Conservation (phyloP, 2,888 invertebrate species). For the Apodemia zela region DNA sequence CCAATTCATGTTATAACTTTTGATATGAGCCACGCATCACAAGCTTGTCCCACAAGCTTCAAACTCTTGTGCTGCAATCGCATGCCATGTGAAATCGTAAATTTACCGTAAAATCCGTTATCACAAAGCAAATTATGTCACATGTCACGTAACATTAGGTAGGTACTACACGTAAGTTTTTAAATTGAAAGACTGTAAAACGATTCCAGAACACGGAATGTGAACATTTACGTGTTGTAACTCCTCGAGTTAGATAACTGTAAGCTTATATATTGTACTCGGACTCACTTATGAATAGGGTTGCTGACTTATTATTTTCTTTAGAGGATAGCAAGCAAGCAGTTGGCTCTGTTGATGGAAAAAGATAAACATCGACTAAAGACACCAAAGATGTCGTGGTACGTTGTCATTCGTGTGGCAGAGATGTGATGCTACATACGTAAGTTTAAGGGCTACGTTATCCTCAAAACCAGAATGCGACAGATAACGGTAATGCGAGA, state of each 20-base stretch:
- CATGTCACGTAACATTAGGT: slow-evolving; percentile 3
- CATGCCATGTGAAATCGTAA: background rate
- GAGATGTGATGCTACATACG: no score
- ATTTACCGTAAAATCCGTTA: background rate
- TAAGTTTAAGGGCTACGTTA: no score
- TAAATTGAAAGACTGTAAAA: background rate
- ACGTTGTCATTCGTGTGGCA: no score
- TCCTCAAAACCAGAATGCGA: no score
- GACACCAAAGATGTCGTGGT: no score
- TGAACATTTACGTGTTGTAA: background rate
- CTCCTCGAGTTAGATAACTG: slow-evolving; percentile 4
- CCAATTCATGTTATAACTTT: no score
- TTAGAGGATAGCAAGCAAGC: no score
- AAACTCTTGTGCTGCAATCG: background rate
- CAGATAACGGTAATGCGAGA: no score
- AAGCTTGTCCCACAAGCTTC: background rate
- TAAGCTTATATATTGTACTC: background rate
- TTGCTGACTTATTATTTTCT: background rate
- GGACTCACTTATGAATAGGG: background rate
- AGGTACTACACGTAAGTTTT: background rate
- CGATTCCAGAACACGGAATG: slow-evolving; percentile 7
- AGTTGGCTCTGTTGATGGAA: no score
- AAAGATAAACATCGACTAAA: no score
- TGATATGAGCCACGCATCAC: no score
- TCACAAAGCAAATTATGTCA: slow-evolving; percentile 6